phyloP scores from a whole-genome alignment of 2,113 vertebrate species.

The Forbesichthys agassizii region DNA sequence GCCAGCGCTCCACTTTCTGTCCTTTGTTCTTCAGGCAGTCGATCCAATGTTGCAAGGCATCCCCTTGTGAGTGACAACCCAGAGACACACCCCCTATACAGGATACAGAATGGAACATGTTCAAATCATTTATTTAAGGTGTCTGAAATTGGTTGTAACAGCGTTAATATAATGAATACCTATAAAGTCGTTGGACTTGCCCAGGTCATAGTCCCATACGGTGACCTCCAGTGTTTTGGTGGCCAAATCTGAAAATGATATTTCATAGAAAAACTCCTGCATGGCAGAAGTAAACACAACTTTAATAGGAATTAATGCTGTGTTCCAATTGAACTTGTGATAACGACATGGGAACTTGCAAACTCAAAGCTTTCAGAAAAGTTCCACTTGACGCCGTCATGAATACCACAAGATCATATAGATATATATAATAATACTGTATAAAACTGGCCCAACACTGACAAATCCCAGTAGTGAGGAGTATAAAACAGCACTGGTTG shows the following conservation, averaged over 20 bases:
- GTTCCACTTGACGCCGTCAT: too few relatives aligned
- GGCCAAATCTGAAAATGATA: conserved; percentile 80
- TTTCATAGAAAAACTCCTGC: conserved; percentile 90
- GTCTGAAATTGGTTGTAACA: not conserved
- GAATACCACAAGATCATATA: too few relatives aligned
- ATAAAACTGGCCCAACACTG: not conserved
- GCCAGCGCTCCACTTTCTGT: conserved; percentile 85
- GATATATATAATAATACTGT: not conserved
- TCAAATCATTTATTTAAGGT: too few relatives aligned
- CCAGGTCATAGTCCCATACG: conserved; percentile 90
- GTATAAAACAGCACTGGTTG: too few relatives aligned
- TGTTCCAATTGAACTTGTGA: too few relatives aligned
- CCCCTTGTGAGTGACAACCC: conserved; percentile 82
- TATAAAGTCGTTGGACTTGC: conserved; percentile 89
- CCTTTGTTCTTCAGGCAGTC: conserved; percentile 86
- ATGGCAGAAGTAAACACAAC: not conserved
- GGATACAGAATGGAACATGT: not conserved
- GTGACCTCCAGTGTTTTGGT: conserved; percentile 87
- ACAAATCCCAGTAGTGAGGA: not conserved
- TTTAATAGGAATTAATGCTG: not conserved
- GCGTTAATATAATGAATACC: conserved; percentile 68
- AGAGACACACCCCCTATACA: conserved; percentile 82
- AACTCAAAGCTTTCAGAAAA: too few relatives aligned
- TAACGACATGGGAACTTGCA: too few relatives aligned
- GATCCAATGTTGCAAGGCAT: conserved; percentile 85